Base-by-base conservation (phyloP, 1,140 invertebrate species). In the Heliothis virescens region DNA sequence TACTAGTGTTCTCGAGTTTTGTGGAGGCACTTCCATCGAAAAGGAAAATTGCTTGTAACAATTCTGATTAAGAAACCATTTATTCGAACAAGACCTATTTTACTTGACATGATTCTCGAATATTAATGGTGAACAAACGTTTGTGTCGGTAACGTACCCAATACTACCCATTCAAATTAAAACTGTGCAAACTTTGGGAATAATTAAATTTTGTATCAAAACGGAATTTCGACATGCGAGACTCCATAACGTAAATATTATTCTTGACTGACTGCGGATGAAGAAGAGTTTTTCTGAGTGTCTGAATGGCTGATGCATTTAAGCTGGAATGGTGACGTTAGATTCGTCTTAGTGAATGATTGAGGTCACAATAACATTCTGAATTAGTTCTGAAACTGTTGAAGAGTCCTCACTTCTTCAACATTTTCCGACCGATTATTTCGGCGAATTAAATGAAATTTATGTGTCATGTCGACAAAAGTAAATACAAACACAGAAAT, bases 81-180 rank as follows among this genome's bases (percentile, higher is more conserved):
- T 53, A 63, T 67, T 48, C n/a, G 11, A 52, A 52, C 47, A 53
- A 71, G 13, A 12, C 67, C 48, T 26, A 29, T 26, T 67, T 52
- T 18, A 29, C 67, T 71, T 71, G 67, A 71, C 67, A 29, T 71
- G 48, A 71, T 71, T 52, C 67, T 52, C 18, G 47, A 53, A 71
- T 71, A 52, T 52, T 71, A 71, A 71, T 71, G 48, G 67, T 21
- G 47, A 71, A n/a, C 48, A 71, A 71, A 71, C 21, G 52, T 71
- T 71, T 71, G 47, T 71, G 13, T 71, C 47, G 65, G 48, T 53
- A 67, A 67, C 41, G 41, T 48, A 26, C 57, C 57, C 57, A 67
- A 67, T 48, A 48, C 11, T 67, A 67, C 41, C 63, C 11, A 67
- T 67, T 67, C 41, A 48, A 67, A 67, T 67, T 67, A 67, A 67